Conservation (phyloP, 2,888 invertebrate species). For the Lasioglossum zephyrum region DNA sequence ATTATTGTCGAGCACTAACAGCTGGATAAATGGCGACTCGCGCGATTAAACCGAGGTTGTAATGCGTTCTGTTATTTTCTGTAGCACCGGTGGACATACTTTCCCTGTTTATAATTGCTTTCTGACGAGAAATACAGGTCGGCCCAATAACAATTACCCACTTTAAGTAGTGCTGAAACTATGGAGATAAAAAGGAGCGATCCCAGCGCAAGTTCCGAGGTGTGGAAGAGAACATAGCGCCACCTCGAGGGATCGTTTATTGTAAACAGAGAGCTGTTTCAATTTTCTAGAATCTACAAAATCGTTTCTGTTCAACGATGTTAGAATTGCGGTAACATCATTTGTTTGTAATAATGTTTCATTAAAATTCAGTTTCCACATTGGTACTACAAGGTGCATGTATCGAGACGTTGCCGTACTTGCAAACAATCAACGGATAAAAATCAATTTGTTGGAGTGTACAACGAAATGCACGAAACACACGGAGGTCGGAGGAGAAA, state of each 20-base stretch:
- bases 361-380: background rate
- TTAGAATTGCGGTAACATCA: background rate
- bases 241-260: background rate
- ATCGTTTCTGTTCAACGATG: background rate
- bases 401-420: no score
- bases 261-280: background rate
- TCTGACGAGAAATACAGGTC: constrained; percentile 6
- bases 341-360: background rate
- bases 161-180: background rate
- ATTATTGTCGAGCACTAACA: constrained; percentile 33
- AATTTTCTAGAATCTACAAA: background rate
- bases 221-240: background rate
- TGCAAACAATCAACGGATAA: no score
- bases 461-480: no score
- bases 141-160: constrained; percentile 8
- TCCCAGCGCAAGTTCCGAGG: background rate
- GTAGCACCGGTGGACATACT: constrained; percentile 12
- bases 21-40: constrained; percentile 46
- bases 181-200: background rate
- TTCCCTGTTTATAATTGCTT: constrained; percentile 18
- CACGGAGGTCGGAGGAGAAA: no score
- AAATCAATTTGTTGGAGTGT: no score
- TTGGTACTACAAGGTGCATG: no score
- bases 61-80: constrained; percentile 38
- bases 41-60: constrained; percentile 36